These are phyloP conservation scores for Lampris incognitus DNA, from an alignment of 2,113 vertebrate genomes.

Conservation along the genomic window DNA sequence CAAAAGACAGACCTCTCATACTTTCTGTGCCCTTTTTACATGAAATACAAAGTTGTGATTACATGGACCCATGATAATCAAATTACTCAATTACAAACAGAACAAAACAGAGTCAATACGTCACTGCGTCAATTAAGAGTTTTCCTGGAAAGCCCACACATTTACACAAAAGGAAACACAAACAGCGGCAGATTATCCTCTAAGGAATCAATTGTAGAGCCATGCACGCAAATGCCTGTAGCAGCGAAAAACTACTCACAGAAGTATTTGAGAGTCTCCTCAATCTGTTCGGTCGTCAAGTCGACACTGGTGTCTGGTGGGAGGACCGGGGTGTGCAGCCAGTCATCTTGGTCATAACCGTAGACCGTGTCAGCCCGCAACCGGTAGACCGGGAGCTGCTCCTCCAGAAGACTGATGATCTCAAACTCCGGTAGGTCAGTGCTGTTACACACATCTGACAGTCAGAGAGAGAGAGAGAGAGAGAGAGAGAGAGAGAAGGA, in stretches of 20 bases:
- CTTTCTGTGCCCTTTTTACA: too few species aligned
- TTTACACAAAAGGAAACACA: too few species aligned
- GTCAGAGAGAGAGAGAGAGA: slow-evolving; percentile 13
- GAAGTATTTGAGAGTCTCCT: slow-evolving; percentile 98
- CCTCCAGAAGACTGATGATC: slow-evolving; percentile 98
- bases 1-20: too few species aligned
- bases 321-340: slow-evolving; percentile 96
- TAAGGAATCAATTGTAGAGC: too few species aligned
- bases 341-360: slow-evolving; percentile 97
- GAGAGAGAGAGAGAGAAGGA: neutral
- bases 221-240: too few species aligned
- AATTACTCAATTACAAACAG: too few species aligned
- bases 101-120: too few species aligned
- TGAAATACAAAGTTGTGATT: too few species aligned
- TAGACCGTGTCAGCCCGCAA: slow-evolving; percentile 95
- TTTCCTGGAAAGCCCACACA: too few species aligned
- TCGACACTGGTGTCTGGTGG: slow-evolving; percentile 90
- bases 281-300: slow-evolving; percentile 96
- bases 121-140: too few species aligned
- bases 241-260: slow-evolving; percentile 84
- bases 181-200: too few species aligned
- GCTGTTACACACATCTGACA: slow-evolving; percentile 97
- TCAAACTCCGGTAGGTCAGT: slow-evolving; percentile 98
- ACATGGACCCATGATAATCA: too few species aligned
- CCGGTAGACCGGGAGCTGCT: slow-evolving; percentile 96